Percentiles rank a stretch among this genome's conserved stretches.
phyloP scores from a whole-genome alignment of 2,888 invertebrate species.

The Seira musarum region DNA sequence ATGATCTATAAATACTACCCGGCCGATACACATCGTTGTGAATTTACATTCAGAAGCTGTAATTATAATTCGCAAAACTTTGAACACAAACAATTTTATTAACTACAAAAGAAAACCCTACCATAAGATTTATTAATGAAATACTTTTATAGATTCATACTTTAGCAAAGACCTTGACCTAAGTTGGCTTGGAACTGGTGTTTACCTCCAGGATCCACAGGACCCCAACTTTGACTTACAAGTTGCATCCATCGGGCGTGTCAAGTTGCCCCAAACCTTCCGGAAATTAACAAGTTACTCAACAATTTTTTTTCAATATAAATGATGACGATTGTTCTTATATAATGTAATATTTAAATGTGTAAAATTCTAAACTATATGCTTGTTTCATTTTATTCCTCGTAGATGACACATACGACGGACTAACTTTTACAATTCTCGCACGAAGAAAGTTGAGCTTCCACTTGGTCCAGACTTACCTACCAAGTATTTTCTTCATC shows the following conservation, averaged over 20 bases:
- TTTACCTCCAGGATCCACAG: slow-evolving; percentile 57
- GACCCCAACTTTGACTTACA: slow-evolving; percentile 61
- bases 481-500: slow-evolving; percentile 64
- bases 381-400: background rate
- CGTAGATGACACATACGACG: slow-evolving; percentile 51
- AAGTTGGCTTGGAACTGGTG: slow-evolving; percentile 56
- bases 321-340: too few species aligned
- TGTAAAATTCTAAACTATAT: background rate
- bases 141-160: slow-evolving; percentile 45
- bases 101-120: too few species aligned
- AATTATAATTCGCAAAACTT: slow-evolving; percentile 1
- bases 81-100: background rate
- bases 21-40: slow-evolving; percentile 64
- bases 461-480: slow-evolving; percentile 66
- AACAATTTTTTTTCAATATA: too few species aligned
- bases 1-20: slow-evolving; percentile 61
- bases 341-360: too few species aligned
- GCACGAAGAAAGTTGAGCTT: slow-evolving; percentile 61
- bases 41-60: slow-evolving; percentile 61
- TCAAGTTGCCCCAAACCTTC: slow-evolving; percentile 52
- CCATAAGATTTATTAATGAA: slow-evolving; percentile 5
- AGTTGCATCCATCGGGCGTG: slow-evolving; percentile 51
- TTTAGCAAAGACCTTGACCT: slow-evolving; percentile 51
- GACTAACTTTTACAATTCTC: slow-evolving; percentile 44
- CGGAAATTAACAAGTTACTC: slow-evolving; percentile 49